Conservation (phyloP, 2,113 vertebrate genomes). For the Eulemur rufifrons region DNA sequence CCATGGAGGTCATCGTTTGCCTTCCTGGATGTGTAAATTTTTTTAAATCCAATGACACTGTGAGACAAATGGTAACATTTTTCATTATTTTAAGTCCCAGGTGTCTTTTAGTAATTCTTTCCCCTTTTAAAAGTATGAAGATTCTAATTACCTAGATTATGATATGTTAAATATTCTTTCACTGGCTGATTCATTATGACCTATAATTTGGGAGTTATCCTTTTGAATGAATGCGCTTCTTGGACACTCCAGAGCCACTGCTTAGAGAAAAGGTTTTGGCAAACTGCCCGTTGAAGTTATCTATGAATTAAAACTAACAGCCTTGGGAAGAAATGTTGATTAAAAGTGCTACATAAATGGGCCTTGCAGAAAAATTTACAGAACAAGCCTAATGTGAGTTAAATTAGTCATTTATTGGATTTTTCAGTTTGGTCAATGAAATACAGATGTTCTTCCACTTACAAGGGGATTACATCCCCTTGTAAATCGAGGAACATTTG, state of each 20-base stretch:
- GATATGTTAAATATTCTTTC: conserved; percentile 34
- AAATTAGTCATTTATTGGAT: background rate
- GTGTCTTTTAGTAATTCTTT: conserved; percentile 28
- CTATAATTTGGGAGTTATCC: background rate
- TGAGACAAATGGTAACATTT: background rate
- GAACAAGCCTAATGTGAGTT: background rate
- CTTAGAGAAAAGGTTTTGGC: conserved; percentile 9
- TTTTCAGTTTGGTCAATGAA: background rate
- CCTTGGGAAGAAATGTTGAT: conserved; percentile 56
- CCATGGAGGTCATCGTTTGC: background rate
- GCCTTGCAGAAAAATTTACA: background rate
- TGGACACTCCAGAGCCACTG: background rate
- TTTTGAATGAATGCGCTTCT: conserved; percentile 11
- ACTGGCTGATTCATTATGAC: background rate
- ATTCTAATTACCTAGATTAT: conserved; percentile 36
- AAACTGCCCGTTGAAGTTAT: background rate
- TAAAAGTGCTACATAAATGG: conserved; percentile 39
- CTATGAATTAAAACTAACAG: conserved; percentile 36
- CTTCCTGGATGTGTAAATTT: background rate
- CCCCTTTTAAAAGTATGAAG: background rate
- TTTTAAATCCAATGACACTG: background rate
- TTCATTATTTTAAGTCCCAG: background rate
- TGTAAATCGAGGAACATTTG: too few relatives aligned
- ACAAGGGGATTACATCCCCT: background rate
- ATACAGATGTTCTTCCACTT: background rate